A percentile compares a stretch with the other conserved stretches of the same genome.
Evolutionary conservation across 2,797 vertebrate genomes (phyloP).

Genomic region (Enteromius radiatus): DNA sequence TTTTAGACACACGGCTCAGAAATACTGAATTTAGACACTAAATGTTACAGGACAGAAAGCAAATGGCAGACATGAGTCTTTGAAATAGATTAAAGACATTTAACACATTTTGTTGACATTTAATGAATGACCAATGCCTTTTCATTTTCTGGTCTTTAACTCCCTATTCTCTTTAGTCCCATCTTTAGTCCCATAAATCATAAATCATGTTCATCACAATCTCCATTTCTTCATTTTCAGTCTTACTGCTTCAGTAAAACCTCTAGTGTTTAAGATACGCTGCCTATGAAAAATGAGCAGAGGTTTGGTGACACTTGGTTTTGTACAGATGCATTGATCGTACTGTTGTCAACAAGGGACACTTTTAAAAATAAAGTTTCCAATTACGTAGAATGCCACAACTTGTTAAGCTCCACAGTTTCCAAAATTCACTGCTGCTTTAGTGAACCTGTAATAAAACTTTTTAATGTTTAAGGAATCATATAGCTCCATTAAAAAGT

Average conservation of each 20-base stretch:
- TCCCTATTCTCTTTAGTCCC: slow-evolving; percentile 13
- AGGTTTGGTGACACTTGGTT: slow-evolving; percentile 2
- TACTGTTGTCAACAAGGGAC: slow-evolving; percentile 25
- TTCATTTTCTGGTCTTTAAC: slow-evolving; percentile 30
- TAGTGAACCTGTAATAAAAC: background rate
- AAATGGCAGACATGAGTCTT: background rate
- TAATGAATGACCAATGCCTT: slow-evolving; percentile 15
- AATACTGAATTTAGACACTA: slow-evolving; percentile 11
- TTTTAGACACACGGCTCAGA: background rate
- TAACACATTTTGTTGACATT: slow-evolving; percentile 28
- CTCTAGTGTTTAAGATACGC: background rate
- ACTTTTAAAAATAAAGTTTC: background rate
- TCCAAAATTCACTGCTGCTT: slow-evolving; percentile 1
- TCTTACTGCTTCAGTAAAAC: background rate
- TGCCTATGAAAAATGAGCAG: slow-evolving; percentile 8
- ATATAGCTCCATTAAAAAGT: background rate
- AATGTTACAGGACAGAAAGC: background rate
- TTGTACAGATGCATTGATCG: slow-evolving; percentile 44
- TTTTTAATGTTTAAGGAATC: background rate
- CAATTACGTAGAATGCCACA: background rate
- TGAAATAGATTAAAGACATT: slow-evolving; percentile 6
- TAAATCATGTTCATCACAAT: slow-evolving; percentile 23
- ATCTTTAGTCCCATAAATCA: slow-evolving; percentile 1
- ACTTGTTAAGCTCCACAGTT: background rate
- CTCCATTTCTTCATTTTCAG: slow-evolving; percentile 11